Base-by-base conservation (phyloP, 2,888 invertebrate genomes). In the Ditylenchus weischeri region DNA sequence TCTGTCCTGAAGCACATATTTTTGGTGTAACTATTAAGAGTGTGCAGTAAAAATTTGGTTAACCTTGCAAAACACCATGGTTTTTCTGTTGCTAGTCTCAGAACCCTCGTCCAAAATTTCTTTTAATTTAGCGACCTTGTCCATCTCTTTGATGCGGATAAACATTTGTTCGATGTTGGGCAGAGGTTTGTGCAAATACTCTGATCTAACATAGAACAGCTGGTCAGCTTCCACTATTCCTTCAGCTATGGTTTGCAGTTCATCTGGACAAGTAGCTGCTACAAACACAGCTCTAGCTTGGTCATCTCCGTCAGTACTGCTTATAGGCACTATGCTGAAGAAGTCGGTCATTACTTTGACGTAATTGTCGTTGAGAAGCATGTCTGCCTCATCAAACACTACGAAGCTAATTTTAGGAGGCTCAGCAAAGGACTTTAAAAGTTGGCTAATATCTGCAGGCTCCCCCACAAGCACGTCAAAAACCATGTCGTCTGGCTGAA, bases 351-450 rank as follows among this genome's bases (percentile, higher is more conserved):
- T 35, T 7, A 65, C 69, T n/a, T 66, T 65, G 18, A 66, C 69
- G 51, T 71, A 73, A 50, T 68, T 69, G 35, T 70, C 71, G 47
- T 73, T 72, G 59, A 74, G 54, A 11, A 74, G 60, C 47, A 67
- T 64, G 60, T 74, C 74, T 4, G 74, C 74, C 49, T 74, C 74
- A 43, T 74, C 74, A n/a, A 74, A 50, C 2, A 74, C 71, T 13
- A 74, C 47, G 62, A 66, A 57, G 66, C 49, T 69, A 67, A 19
- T 66, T 63, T 15, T 57, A 23, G 50, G 74, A 74, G n/a, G 15
- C 11, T 43, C 49, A 23, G 15, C 50, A 11, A 62, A 18, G 15
- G 50, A 23, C 51, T 57, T 62, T 21, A 62, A 15, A 29, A 59
- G 47, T 21, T 57, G 35, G n/a, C 48, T 51, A 1, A 49, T 66